Base-by-base conservation (phyloP, 2,797 vertebrate species). In the Parotocinclus haroldoi region DNA sequence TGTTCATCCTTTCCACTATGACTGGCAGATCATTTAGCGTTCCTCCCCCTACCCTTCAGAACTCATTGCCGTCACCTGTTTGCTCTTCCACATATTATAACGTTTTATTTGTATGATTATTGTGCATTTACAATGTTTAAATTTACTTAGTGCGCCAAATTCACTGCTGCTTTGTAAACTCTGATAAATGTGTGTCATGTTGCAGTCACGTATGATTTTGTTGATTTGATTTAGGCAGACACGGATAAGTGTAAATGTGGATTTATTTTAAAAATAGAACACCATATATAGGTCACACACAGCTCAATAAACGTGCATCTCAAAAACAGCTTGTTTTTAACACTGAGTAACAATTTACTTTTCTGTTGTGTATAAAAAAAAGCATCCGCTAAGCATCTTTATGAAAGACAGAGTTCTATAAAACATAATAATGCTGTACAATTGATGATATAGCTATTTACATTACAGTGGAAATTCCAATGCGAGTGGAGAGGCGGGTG, bases 391-490 rank as follows among this genome's bases (percentile, higher is more conserved):
- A 42, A 16, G 7, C 16, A 63, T 44, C 40, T 44, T 70, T 52
- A 45, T 9, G 16, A 64, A 64, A 40, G 27, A 58, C 59, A 63
- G 12, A 11, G 7, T 62, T 66, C 18, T 66, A 71, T 10, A 78
- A 71, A 73, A 72, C 42, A 61, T 40, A 75, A 58, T 55, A 74
- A 63, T 52, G 64, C 59, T 71, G 58, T 71, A 49, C 54, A 68
- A 27, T 13, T 16, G 39, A 48, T 16, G 11, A 10, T 14, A 49
- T 17, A n/a, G 7, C 52, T 78, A 78, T 78, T 78, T 78, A 78
- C 72, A 77, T 63, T 62, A 65, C 62, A 66, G 45, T 56, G 56
- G 13, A 17, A 11, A 45, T 55, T 57, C 7, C 54, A 11, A 55
- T 6, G n/a, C 39, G 13, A 50, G n/a, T 36, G 40, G n/a, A 53